phyloP scores from a whole-genome alignment of 2,888 invertebrate genomes.

The Sericinus montela region DNA sequence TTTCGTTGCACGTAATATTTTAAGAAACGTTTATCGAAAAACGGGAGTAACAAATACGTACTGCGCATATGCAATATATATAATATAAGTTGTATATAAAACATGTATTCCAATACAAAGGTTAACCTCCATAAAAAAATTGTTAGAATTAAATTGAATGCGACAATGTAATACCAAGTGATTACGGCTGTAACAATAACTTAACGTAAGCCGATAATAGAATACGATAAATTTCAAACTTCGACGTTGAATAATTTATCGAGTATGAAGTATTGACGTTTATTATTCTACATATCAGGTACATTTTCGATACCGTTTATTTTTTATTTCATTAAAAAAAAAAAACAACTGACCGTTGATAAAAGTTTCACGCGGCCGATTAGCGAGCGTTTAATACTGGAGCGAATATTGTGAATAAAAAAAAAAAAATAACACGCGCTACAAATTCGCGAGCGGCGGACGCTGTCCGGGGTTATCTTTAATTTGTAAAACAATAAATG shows the following conservation, averaged over 20 bases:
- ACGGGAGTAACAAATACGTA: too few relatives aligned
- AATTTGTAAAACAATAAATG: conserved; percentile 77
- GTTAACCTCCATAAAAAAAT: too few relatives aligned
- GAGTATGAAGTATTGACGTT: conserved; percentile 38
- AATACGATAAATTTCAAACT: conserved; percentile 41
- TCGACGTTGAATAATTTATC: conserved; percentile 42
- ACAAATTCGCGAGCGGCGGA: conserved; percentile 35
- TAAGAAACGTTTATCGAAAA: too few relatives aligned
- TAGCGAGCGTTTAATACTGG: conserved; percentile 39
- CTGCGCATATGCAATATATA: too few relatives aligned
- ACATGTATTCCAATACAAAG: too few relatives aligned
- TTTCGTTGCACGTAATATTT: too few relatives aligned
- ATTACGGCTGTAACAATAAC: conserved; percentile 34
- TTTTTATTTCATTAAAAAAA: conserved; percentile 35
- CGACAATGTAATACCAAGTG: not conserved
- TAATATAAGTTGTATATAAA: too few relatives aligned
- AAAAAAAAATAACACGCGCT: conserved; percentile 44
- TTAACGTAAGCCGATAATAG: conserved; percentile 37
- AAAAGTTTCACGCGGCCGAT: conserved; percentile 42
- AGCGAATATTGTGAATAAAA: conserved; percentile 40
- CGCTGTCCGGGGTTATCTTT: conserved; percentile 58
- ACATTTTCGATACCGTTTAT: conserved; percentile 27
- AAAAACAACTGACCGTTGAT: conserved; percentile 35
- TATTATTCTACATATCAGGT: conserved; percentile 28
- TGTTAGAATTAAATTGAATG: conserved; percentile 1